A percentile compares a stretch with the other conserved stretches of the same genome.
Evolutionary conservation across 2,797 vertebrate species (phyloP).

Genomic region (Clamator glandarius): DNA sequence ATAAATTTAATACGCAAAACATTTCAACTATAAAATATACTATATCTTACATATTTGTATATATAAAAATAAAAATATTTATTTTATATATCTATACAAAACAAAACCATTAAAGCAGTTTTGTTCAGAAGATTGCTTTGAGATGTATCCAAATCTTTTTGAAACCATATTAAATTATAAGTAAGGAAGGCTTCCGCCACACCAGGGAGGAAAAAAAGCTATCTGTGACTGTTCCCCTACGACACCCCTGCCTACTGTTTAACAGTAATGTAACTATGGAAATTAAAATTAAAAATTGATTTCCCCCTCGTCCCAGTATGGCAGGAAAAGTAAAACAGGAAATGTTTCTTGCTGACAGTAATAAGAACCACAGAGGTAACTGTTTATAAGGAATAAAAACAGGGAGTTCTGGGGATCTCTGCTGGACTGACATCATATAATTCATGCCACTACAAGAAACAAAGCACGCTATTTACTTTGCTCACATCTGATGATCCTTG

Average conservation of each 20-base stretch:
- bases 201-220: rapidly evolving
- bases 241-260: not conserved
- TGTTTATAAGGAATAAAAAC: not conserved
- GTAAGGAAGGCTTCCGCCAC: not conserved
- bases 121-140: not conserved
- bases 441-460: not conserved
- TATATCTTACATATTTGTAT: no score
- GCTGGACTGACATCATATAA: not conserved
- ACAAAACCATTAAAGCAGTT: not conserved
- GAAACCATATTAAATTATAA: not conserved
- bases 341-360: not conserved
- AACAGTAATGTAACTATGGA: not conserved
- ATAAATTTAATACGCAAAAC: no score
- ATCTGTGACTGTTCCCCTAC: not conserved
- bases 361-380: not conserved
- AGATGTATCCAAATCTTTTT: not conserved
- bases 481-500: not conserved
- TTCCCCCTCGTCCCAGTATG: not conserved
- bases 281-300: not conserved
- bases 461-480: not conserved
- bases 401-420: not conserved
- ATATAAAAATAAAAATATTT: not conserved
- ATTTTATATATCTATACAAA: not conserved
- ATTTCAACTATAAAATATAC: not conserved
- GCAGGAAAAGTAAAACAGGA: not conserved